These are phyloP conservation scores for Diarsia brunnea DNA, from an alignment of 2,888 invertebrate genomes.

Conservation along the genomic window DNA sequence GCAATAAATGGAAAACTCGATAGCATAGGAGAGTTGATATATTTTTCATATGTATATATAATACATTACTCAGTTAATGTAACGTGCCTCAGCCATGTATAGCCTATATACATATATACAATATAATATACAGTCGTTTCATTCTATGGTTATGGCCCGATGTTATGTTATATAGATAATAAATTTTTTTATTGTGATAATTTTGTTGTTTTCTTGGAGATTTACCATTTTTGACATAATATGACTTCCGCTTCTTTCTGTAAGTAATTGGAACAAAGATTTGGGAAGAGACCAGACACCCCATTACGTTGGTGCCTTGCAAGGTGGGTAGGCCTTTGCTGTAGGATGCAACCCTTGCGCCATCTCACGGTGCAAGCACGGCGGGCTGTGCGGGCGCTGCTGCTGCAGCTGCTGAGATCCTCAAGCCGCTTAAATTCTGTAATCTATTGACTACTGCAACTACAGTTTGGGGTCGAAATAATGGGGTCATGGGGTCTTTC, in stretches of 20 bases:
- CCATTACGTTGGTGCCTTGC: not conserved
- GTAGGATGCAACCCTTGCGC: not conserved
- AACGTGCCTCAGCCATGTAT: slow-evolving; percentile 75
- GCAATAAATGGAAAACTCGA: slow-evolving; percentile 2
- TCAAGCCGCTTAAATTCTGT: not conserved
- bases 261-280: not conserved
- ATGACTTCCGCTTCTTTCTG: not conserved
- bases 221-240: not conserved
- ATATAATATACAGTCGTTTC: slow-evolving; percentile 85
- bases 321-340: not conserved
- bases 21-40: slow-evolving; percentile 27
- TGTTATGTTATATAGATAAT: slow-evolving; percentile 90
- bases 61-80: slow-evolving; percentile 65
- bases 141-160: slow-evolving; percentile 86
- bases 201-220: slow-evolving; percentile 67
- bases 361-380: not conserved
- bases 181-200: slow-evolving; percentile 90
- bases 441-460: not conserved
- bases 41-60: slow-evolving; percentile 46
- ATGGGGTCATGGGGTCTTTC: not conserved
- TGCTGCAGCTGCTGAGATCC: not conserved
- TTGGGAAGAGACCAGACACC: not conserved
- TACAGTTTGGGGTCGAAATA: not conserved
- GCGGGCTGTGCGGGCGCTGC: not conserved
- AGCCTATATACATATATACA: slow-evolving; percentile 77